Base-by-base conservation (phyloP, 2,888 invertebrate genomes). In the Brachylomia viminalis region DNA sequence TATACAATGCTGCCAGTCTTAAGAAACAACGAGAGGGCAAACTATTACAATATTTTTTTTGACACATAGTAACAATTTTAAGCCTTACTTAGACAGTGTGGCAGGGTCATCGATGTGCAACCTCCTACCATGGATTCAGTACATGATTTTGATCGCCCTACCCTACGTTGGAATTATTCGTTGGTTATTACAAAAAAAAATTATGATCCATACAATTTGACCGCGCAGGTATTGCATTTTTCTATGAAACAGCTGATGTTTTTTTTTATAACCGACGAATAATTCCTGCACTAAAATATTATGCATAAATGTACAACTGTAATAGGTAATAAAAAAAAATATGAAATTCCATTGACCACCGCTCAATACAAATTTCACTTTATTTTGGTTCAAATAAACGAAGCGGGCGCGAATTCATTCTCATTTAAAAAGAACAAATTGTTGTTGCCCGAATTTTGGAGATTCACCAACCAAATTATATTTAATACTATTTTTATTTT, bases 381-480 rank as follows among this genome's bases (percentile, higher is more conserved):
- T 64, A 80, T 79, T 78, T 56, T 10, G n/a, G 47, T 58, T 49
- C 74, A 72, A 80, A 82, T 78, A 78, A 78, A 77, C 62, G 70
- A 75, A 75, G 23, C 64, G 59, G 58, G 23, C 33, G 70, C 54
- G 38, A 85, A 79, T 83, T 79, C 73, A 83, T 87, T 83, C 72
- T 77, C 79, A 77, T 81, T 81, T 86, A 68, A 81, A 87, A 77
- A 61, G 71, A 80, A 81, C 74, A 72, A 87, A 76, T 83, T 79
- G 72, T 80, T 79, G 75, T 82, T 72, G 66, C 70, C 64, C 49
- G 42, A 82, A 74, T 84, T 87, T 88, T 90, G 88, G 88, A 84
- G 64, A 73, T 83, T 68, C 69, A 89, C 88, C 89, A 90, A 82
- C 84, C 73, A 78, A 82, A 86, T 83, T n/a, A n/a, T n/a, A n/a